Conservation (phyloP, 2,113 vertebrate species). For the Nansenia antarctica region DNA sequence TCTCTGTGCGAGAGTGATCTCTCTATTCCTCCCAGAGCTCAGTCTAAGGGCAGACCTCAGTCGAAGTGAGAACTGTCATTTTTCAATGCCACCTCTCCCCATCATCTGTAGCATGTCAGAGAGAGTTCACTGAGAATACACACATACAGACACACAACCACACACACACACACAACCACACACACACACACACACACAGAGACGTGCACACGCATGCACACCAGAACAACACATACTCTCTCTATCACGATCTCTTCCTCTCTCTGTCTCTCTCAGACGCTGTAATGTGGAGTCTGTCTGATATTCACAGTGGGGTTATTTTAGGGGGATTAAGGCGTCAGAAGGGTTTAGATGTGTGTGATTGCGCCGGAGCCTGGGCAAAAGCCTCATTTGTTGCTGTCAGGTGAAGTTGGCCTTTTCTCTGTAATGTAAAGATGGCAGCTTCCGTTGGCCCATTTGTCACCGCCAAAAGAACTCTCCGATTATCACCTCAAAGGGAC, state of each 20-base stretch:
- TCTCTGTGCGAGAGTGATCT: slow-evolving; percentile 56
- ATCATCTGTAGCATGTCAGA: slow-evolving; percentile 44
- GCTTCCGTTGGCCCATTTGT: slow-evolving; percentile 29
- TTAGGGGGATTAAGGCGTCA: slow-evolving; percentile 55
- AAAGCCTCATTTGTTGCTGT: slow-evolving; percentile 64
- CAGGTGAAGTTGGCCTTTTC: slow-evolving; percentile 52
- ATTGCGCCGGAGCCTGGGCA: slow-evolving; percentile 37
- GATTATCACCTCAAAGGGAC: slow-evolving; percentile 68
- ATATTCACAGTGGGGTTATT: slow-evolving; percentile 56
- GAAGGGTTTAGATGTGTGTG: slow-evolving; percentile 52
- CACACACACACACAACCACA: slow-evolving; percentile 16
- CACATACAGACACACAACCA: slow-evolving; percentile 31
- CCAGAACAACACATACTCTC: background rate
- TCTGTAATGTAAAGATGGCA: slow-evolving; percentile 49
- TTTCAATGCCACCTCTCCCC: slow-evolving; percentile 51
- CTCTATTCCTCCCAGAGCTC: slow-evolving; percentile 57
- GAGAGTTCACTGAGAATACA: slow-evolving; percentile 46
- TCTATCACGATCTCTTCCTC: background rate
- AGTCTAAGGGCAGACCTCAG: slow-evolving; percentile 49
- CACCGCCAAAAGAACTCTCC: slow-evolving; percentile 41
- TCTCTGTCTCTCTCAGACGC: background rate
- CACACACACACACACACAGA: background rate
- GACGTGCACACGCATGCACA: background rate
- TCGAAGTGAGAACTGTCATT: slow-evolving; percentile 63
- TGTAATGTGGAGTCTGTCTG: slow-evolving; percentile 35